Conservation (phyloP, 2,797 vertebrate genomes). For the Geotrypetes seraphini region DNA sequence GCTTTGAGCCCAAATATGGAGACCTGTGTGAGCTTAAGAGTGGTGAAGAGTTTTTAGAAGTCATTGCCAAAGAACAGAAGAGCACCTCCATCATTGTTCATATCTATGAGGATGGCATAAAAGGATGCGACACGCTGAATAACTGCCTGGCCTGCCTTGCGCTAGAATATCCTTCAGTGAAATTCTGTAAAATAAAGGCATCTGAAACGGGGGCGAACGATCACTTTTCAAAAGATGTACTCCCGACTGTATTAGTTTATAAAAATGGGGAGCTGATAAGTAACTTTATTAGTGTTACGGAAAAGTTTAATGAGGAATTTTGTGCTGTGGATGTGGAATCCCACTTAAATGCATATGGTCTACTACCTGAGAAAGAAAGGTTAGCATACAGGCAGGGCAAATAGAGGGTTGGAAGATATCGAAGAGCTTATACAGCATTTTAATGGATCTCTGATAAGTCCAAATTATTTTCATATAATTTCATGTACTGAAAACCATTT, state of each 20-base stretch:
- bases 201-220: conserved; percentile 76
- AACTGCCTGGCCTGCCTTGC: conserved; percentile 78
- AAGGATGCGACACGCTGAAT: conserved; percentile 82
- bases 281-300: conserved; percentile 79
- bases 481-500: too few species aligned
- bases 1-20: conserved; percentile 84
- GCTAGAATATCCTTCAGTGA: conserved; percentile 73
- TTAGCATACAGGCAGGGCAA: conserved; percentile 46
- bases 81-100: conserved; percentile 81
- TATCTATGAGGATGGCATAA: conserved; percentile 75
- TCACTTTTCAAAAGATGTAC: conserved; percentile 76
- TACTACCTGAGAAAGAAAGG: conserved; percentile 81
- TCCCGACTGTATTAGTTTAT: conserved; percentile 85
- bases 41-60: conserved; percentile 75
- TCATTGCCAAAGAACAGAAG: conserved; percentile 84
- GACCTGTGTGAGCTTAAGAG: conserved; percentile 75
- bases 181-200: conserved; percentile 90
- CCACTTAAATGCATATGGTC: conserved; percentile 90
- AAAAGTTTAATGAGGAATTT: conserved; percentile 83
- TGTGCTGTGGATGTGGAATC: conserved; percentile 86
- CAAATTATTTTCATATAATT: too few species aligned
- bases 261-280: conserved; percentile 89
- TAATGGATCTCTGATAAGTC: too few species aligned
- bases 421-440: conserved; percentile 35
- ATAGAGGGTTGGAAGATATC: conserved; percentile 52